Conservation (phyloP, 2,888 invertebrate species). For the Lasioglossum marginatum region DNA sequence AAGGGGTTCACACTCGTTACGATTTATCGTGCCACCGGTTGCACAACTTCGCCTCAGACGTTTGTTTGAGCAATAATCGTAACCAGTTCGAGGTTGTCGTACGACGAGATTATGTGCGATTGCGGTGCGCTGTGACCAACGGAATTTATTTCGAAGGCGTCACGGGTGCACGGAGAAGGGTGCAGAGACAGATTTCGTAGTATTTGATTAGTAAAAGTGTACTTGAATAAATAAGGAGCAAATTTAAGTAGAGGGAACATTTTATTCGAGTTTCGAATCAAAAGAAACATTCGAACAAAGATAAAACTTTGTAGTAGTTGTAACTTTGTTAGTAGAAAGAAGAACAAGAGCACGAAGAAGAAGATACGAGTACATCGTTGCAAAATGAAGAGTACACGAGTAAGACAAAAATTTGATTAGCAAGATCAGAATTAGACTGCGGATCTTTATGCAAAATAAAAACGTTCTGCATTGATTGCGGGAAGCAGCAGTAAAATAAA, state of each 20-base stretch:
- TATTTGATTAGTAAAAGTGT: not conserved
- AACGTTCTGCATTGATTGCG: no score
- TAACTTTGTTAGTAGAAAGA: no score
- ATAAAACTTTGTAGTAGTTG: no score
- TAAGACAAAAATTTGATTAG: not conserved
- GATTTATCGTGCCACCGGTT: not conserved
- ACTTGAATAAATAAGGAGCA: not conserved
- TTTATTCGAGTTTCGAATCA: no score
- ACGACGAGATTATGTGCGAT: not conserved
- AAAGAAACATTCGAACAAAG: no score
- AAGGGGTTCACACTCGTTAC: not conserved
- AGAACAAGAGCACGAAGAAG: not conserved
- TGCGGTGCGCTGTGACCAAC: not conserved
- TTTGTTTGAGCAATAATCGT: slow-evolving; percentile 8
- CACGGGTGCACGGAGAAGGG: not conserved
- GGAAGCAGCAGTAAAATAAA: no score
- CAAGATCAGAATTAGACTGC: not conserved
- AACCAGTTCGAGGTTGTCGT: not conserved
- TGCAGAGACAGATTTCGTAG: not conserved
- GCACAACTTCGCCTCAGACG: not conserved
- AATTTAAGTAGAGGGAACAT: no score
- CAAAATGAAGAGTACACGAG: not conserved
- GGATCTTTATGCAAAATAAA: no score
- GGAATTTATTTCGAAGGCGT: not conserved
- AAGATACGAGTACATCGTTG: no score